Conservation (phyloP, 2,797 vertebrate genomes). For the Cyclura pinguis region DNA sequence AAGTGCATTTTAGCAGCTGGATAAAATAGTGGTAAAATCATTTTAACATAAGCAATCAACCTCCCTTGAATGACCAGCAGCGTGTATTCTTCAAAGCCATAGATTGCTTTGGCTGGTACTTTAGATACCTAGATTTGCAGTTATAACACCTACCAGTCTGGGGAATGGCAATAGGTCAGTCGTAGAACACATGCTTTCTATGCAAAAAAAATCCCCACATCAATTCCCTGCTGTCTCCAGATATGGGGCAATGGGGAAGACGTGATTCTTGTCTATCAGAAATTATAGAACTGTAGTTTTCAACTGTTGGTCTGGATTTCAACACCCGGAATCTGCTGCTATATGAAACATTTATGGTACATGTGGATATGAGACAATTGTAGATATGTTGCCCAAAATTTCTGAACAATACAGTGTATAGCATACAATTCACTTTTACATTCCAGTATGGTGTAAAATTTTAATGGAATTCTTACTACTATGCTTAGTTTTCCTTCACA, state of each 20-base stretch:
- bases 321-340: no score
- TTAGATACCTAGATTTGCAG: neutral
- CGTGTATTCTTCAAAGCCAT: neutral
- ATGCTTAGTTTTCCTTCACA: neutral
- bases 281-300: neutral
- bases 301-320: neutral
- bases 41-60: neutral
- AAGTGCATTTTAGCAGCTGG: neutral
- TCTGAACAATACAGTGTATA: slow-evolving; percentile 23
- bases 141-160: neutral
- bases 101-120: neutral
- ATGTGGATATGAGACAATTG: slow-evolving; percentile 15
- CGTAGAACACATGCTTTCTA: neutral
- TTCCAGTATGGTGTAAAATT: slow-evolving; percentile 5
- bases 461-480: slow-evolving; percentile 40
- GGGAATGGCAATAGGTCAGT: neutral
- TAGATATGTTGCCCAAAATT: neutral
- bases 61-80: neutral
- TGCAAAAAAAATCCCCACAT: neutral
- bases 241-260: neutral
- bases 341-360: no score
- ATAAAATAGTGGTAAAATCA: neutral
- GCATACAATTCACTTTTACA: slow-evolving; percentile 41
- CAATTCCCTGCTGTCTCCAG: neutral
- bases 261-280: neutral